Evolutionary conservation across 1,140 invertebrate genomes (phyloP), one percentile per base, ranked within the genome.

Genomic region (Drosophila kurseongensis): DNA sequence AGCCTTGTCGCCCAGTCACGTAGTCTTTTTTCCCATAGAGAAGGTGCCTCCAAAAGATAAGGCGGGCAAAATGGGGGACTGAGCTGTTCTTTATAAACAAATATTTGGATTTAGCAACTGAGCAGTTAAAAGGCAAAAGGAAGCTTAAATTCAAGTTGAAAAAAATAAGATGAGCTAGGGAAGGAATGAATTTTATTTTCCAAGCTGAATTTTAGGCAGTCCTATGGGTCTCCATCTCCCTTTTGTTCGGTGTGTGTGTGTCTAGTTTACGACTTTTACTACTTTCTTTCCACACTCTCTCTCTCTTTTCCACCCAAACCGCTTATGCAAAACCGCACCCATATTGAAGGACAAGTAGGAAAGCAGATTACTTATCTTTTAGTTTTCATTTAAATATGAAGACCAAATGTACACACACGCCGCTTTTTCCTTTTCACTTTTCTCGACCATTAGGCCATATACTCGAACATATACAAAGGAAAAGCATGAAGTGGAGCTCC

Each of bases 351-450:
- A 47, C 38, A 67, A 67, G 60, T 67, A 47, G 65, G 42, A 71
- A 69, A 48, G 68, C 51, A 82, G 82, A 86, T 86, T 86, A 86
- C 83, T 86, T 86, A 86, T 86, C 82, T 86, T 85, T 86, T 78
- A 80, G 55, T 88, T 86, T 82, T 86, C 69, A 86, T 86, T 86
- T 86, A 81, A 86, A 88, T 85, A 86, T 85, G 74, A 84, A 80
- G 72, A 76, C 72, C 65, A 62, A 83, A 83, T 83, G 65, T 72
- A 58, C 67, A 60, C 69, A 71, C 67, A 71, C 50, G 69, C 75
- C 47, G 40, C 57, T 7, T 60, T 44, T 50, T 69, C 51, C 14
- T 36, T 56, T 67, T 55, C 13, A 23, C 18, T 41, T 56, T 67
- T 50, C 16, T 12, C 57, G 36, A 8, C 16, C 44, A 59, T 48